Conservation (phyloP, 2,113 vertebrate species). For the Suncus etruscus region DNA sequence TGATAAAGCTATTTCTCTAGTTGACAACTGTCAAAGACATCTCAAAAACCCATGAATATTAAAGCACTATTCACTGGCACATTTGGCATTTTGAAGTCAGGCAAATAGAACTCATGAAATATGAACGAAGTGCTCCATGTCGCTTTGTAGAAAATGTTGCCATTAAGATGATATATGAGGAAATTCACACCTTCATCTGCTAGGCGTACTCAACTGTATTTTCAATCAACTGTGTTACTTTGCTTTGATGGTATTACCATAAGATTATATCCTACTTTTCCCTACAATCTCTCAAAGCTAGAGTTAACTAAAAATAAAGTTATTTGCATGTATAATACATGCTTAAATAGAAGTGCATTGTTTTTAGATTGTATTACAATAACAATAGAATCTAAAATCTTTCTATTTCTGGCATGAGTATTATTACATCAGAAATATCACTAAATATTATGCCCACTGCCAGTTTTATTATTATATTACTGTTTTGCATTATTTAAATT, state of each 20-base stretch:
- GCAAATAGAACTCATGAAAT: constrained; percentile 91
- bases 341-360: constrained; percentile 52
- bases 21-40: constrained; percentile 88
- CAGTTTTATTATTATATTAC: constrained; percentile 4
- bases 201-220: constrained; percentile 81
- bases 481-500: not conserved
- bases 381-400: constrained; percentile 17
- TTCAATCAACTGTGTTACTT: constrained; percentile 83
- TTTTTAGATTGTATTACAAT: constrained; percentile 68
- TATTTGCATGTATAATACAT: constrained; percentile 62
- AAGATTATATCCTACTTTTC: constrained; percentile 68
- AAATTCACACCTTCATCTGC: constrained; percentile 87
- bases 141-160: constrained; percentile 86
- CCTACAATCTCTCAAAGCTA: constrained; percentile 69
- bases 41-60: constrained; percentile 89
- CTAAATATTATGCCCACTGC: not conserved
- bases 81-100: constrained; percentile 88
- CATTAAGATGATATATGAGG: constrained; percentile 88
- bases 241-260: constrained; percentile 80
- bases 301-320: constrained; percentile 64
- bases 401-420: not conserved
- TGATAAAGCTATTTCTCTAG: constrained; percentile 89
- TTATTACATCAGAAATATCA: not conserved
- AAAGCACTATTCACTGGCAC: constrained; percentile 85
- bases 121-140: constrained; percentile 87